These are phyloP conservation scores for Akabosia matsudoensis DNA, from an alignment of 1,140 invertebrate genomes.

Conservation along the genomic window DNA sequence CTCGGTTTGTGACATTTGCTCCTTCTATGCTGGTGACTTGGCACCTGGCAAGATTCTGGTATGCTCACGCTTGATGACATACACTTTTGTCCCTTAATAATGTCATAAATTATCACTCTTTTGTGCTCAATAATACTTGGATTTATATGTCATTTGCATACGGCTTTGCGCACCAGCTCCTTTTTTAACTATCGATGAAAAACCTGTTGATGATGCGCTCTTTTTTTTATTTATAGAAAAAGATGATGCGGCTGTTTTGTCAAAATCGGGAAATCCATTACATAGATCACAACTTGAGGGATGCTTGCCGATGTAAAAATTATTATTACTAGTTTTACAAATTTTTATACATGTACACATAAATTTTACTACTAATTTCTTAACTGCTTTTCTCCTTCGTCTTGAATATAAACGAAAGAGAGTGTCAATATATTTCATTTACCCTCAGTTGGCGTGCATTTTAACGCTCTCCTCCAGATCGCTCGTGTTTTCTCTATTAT, in stretches of 20 bases:
- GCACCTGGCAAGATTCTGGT: conserved; percentile 10
- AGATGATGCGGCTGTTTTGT: conserved; percentile 13
- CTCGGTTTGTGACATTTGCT: conserved; percentile 12
- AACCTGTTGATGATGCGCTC: neutral
- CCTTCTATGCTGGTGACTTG: conserved; percentile 12
- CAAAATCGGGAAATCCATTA: conserved; percentile 20
- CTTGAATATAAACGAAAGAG: too few relatives aligned
- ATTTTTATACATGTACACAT: neutral
- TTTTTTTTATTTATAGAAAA: neutral
- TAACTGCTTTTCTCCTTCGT: neutral
- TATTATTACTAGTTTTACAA: conserved; percentile 4
- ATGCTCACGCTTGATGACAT: neutral
- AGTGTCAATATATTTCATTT: too few relatives aligned
- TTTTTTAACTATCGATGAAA: too few relatives aligned
- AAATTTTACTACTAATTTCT: neutral
- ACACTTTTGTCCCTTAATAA: too few relatives aligned
- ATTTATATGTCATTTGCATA: too few relatives aligned
- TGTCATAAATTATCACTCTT: neutral
- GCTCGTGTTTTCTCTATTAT: too few relatives aligned
- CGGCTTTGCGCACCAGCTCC: too few relatives aligned
- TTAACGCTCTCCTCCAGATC: too few relatives aligned
- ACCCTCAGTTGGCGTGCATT: too few relatives aligned
- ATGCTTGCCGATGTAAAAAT: conserved; percentile 12
- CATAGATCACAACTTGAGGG: conserved; percentile 1
- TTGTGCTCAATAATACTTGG: neutral